These are phyloP conservation scores for Leptinotarsa texana DNA, from an alignment of 1,140 invertebrate genomes.

Conservation along the genomic window DNA sequence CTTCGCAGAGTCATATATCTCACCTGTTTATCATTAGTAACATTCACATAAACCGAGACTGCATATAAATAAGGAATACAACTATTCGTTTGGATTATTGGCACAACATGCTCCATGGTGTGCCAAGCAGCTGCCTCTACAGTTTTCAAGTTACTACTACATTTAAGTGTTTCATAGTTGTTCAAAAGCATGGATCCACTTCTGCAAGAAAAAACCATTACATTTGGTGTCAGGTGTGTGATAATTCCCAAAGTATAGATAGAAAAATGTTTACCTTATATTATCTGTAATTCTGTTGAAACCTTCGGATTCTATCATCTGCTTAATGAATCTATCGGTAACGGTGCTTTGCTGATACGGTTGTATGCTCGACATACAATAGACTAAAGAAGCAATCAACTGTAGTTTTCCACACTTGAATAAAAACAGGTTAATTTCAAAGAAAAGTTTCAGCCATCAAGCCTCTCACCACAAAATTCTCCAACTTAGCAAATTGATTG, in stretches of 20 bases:
- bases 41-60: slow-evolving; percentile 53
- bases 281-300: slow-evolving; percentile 45
- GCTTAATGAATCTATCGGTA: slow-evolving; percentile 31
- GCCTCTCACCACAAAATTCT: slow-evolving; percentile 42
- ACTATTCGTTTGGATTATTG: slow-evolving; percentile 57
- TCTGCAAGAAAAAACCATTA: slow-evolving; percentile 44
- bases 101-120: slow-evolving; percentile 58
- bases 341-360: slow-evolving; percentile 24
- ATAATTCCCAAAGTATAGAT: background rate
- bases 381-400: slow-evolving; percentile 48
- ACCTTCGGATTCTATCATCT: slow-evolving; percentile 38
- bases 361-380: slow-evolving; percentile 31
- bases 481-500: slow-evolving; percentile 47
- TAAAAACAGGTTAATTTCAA: slow-evolving; percentile 1
- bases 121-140: slow-evolving; percentile 56
- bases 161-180: slow-evolving; percentile 56
- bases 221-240: background rate
- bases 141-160: slow-evolving; percentile 50
- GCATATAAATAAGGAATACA: slow-evolving; percentile 59
- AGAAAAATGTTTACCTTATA: slow-evolving; percentile 43
- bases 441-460: no score
- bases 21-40: slow-evolving; percentile 40
- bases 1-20: background rate
- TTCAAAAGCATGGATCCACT: slow-evolving; percentile 58
- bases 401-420: slow-evolving; percentile 49